Evolutionary conservation across 1,140 invertebrate genomes (phyloP).

Genomic region (Zaprionus inermis): DNA sequence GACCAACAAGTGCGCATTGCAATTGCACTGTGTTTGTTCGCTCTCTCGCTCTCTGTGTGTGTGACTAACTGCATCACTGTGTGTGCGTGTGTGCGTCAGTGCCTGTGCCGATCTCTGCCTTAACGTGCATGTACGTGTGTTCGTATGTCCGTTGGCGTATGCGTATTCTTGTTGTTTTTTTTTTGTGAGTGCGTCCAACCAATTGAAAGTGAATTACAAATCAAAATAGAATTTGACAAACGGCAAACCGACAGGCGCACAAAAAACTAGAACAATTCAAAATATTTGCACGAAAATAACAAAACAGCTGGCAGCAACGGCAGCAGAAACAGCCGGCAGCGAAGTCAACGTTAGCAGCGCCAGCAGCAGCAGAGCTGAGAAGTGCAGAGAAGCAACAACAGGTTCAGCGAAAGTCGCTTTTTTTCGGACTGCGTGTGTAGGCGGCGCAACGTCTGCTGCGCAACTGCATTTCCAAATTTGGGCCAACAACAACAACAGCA

Average conservation of each 20-base stretch:
- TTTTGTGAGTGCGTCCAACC: slow-evolving; percentile 47
- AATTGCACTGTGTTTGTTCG: slow-evolving; percentile 18
- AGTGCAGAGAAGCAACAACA: background rate
- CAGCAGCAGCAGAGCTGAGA: slow-evolving; percentile 15
- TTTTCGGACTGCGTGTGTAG: slow-evolving; percentile 10
- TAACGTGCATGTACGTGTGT: slow-evolving; percentile 2
- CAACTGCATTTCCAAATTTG: slow-evolving; percentile 26
- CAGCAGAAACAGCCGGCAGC: slow-evolving; percentile 11
- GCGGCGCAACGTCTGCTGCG: slow-evolving; percentile 23
- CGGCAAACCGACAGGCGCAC: slow-evolving; percentile 15
- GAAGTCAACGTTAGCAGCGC: background rate
- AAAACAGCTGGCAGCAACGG: slow-evolving; percentile 54
- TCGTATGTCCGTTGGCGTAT: no score
- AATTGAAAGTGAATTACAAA: slow-evolving; percentile 75
- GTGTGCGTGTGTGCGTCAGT: slow-evolving; percentile 21
- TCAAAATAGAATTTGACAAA: slow-evolving; percentile 69
- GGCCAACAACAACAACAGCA: slow-evolving; percentile 14
- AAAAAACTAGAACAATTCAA: slow-evolving; percentile 65
- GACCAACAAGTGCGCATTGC: slow-evolving; percentile 60
- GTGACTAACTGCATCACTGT: slow-evolving; percentile 10
- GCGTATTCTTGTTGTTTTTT: slow-evolving; percentile 7
- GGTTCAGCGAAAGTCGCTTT: slow-evolving; percentile 19
- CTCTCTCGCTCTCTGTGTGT: background rate
- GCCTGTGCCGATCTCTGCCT: slow-evolving; percentile 7
- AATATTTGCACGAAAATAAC: slow-evolving; percentile 68